Evolutionary conservation across 1,140 invertebrate genomes (phyloP), one percentile per base, ranked within the genome.

Genomic region (Zophobas morio): DNA sequence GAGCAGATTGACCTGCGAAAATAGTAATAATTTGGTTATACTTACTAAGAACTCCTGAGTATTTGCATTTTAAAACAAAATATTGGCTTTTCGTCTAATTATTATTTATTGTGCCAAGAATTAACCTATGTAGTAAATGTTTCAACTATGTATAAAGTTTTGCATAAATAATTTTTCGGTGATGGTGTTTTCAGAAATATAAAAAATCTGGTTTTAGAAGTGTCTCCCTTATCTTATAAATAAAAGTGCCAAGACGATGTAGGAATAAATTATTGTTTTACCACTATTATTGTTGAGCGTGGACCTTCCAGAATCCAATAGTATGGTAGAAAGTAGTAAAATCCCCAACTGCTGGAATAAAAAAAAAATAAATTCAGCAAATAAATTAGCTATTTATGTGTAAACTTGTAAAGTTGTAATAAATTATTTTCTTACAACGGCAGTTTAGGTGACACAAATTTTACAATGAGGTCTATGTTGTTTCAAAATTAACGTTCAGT

Each of bases 291-390:
- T 0, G 89, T 90, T 35, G 94, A 88, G 72, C 95, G 87, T 0
- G 96, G 95, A 47, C 94, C 95, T 87, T 97, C 95, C 34, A 97
- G 86, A 70, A 96, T 96, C 95, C 95, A 97, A 84, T 95, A 96
- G 81, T 93, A 93, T 0, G 89, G 86, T 1, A 91, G 90, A 66
- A 95, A 90, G 85, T 95, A 96, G 84, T 97, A 97, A 3, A 93
- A 93, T 87, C 91, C 95, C 93, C 95, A 96, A 82, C 95, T 96
- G 79, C 93, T 95, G 82, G 76, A 83, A 84, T 78, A 39, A 57
- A 74, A 20, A 20, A 20, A 74, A 60, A 1, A 36, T 60, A 36
- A 39, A 42, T 66, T 66, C 20, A 66, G 1, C 39, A 37, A 63
- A 37, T 36, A 57, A 35, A 2, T 34, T 57, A 34, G 8, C 33